Evolutionary conservation across 2,113 vertebrate genomes (phyloP).

Genomic region (Ceyx cyanopectus): DNA sequence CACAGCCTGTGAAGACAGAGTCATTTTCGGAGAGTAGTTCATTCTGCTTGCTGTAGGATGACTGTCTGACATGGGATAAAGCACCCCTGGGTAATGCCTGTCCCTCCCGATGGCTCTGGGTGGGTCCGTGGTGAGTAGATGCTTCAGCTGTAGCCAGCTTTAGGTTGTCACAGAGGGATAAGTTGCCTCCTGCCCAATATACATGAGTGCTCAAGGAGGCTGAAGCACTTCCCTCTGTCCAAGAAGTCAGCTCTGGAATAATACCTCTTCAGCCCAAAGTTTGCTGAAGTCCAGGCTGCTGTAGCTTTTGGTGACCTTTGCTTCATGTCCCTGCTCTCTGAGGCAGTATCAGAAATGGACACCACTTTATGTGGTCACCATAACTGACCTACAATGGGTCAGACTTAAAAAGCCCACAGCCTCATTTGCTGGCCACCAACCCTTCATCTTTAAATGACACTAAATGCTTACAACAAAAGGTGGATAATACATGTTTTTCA

Average conservation of each 20-base stretch:
- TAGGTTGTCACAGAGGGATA: not conserved
- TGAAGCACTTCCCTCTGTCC: not conserved
- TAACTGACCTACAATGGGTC: not conserved
- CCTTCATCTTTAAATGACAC: not conserved
- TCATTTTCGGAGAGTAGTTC: not conserved
- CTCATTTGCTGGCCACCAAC: not conserved
- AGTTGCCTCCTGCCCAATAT: slow-evolving; percentile 15
- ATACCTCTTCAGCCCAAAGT: not conserved
- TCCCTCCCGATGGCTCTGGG: not conserved
- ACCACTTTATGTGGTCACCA: not conserved
- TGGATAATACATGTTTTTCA: not conserved
- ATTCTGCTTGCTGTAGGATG: not conserved
- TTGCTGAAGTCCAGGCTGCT: not conserved
- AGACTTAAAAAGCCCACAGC: not conserved
- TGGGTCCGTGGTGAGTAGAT: not conserved
- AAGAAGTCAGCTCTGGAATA: not conserved
- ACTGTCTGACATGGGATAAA: not conserved
- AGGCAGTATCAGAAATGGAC: not conserved
- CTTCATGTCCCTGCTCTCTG: rapidly evolving
- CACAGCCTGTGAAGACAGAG: not conserved
- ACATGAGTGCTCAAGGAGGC: not conserved
- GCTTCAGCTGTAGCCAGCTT: not conserved
- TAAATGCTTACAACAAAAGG: not conserved
- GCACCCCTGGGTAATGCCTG: not conserved
- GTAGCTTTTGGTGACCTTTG: not conserved